Base-by-base conservation (phyloP, 2,113 vertebrate species). In the Nesogale talazaci region DNA sequence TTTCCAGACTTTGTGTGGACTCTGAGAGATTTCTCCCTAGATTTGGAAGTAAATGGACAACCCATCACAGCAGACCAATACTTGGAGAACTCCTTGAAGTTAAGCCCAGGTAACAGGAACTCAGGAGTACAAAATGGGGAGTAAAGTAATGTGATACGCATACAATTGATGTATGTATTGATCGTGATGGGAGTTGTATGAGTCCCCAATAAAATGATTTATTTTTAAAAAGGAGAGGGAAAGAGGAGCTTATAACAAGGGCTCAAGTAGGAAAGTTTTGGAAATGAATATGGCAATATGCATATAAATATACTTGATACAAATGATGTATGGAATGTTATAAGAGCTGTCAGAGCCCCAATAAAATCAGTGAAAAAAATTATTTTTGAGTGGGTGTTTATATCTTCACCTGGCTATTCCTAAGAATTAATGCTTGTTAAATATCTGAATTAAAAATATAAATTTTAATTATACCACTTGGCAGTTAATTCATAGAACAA, bases 1-100 rank as follows among this genome's bases (percentile, higher is more conserved):
- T 98, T 98, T 72, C 98, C 98, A 0, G 91, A 88, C 12, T 97
- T 98, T 0, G 72, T 98, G n/a, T 98, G 98, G 98, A 88, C 96
- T 0, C 93, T 98, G 29, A 93, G 97, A 75, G 97, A 98, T 83
- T 98, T 98, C 89, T 86, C 90, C 0, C 90, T 98, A 42, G 16
- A 94, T 0, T 75, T 97, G 57, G n/a, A 96, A 65, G 3, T 27
- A 23, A 6, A 97, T 31, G 97, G 96, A 15, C 0, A 91, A 19
- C 0, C 29, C 1, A 19, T 97, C 46, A 95, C 97, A 0, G 85
- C 95, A 23, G 97, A 98, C 0, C 77, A 96, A 14, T 98, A 98
- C 93, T 84, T 98, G 70, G 92, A 97, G 70, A 61, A 67, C 1
- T 92, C 95, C 1, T 89, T 98, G 59, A 96, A 83, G 84, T 85